Base-by-base conservation (phyloP, 2,888 invertebrate genomes). In the Callyntrura guangdongensis region DNA sequence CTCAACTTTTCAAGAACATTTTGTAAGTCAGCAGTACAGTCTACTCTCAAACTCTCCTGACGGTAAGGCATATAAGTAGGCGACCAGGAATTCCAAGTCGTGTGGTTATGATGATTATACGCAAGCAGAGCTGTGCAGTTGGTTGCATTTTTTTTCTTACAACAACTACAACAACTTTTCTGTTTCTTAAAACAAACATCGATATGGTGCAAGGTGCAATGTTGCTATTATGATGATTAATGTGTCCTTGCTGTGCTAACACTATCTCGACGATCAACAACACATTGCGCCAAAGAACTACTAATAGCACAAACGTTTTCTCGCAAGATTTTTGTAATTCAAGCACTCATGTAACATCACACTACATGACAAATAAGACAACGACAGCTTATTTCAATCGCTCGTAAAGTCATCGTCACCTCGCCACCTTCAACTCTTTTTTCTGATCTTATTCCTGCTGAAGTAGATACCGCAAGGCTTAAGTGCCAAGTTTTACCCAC, bases 11-110 rank as follows among this genome's bases (percentile, higher is more conserved):
- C 59, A 61, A 61, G 59, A 59, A 59, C 81, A 45, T 61, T 36
- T 27, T 27, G 45, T 47, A 3, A 12, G 17, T 59, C 27, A 59
- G 59, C 45, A 6, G 2, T 36, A 36, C 3, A 36, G 36, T 6
- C 36, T 36, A 6, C 36, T n/a, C n/a, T n/a, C n/a, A n/a, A 36
- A 36, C 36, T 36, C 36, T 36, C 36, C 36, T 36, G 36, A 36
- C 36, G 36, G 6, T 61, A 11, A n/a, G n/a, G n/a, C n/a, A n/a
- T n/a, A 61, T 59, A 61, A 59, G 81, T 81, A 81, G 81, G 81
- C 61, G 81, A 81, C 81, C 81, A 81, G 81, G 59, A 81, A 81
- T 81, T 61, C 45, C 27, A 81, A 36, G 36, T 36, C 36, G 36
- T 36, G 36, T 36, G 36, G 36, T 36, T 36, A 6, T 36, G 36